Base-by-base conservation (phyloP, 2,113 vertebrate species). In the Chionodraco myersi region DNA sequence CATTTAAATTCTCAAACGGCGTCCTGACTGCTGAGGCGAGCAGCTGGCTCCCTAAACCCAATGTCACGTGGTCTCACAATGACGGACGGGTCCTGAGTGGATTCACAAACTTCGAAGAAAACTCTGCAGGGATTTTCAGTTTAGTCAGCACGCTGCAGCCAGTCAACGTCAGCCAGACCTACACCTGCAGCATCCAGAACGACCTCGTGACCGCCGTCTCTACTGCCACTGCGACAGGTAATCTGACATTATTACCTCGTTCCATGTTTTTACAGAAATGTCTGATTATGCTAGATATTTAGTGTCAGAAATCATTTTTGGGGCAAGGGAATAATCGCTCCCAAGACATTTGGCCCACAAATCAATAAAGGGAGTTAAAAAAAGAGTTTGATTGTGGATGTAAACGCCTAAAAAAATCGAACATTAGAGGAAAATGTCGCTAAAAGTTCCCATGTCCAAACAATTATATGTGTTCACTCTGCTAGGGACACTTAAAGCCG, bases 21-120 rank as follows among this genome's bases (percentile, higher is more conserved):
- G 16, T 5, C 59, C 61, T 93, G 78, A 23, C 12, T 1, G 85
- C 87, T 0, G 15, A 47, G 59, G 90, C 91, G 0, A 48, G 13
- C 53, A 57, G 76, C 5, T 93, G 92, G 92, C 74, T 76, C 56
- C 92, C 91, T 2, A 57, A 67, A 30, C 92, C 92, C 0, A 68
- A 13, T 0, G 66, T 90, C 10, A 89, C 36, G 0, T 93, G 92
- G 91, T 10, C 18, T 4, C 45, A 76, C 80, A 3, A 11, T 0
- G 34, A 18, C 0, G 75, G 62, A 10, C 23, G 12, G 0, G 26
- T 61, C 0, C 77, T 92, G 66, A 7, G 6, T 0, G 88, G 62
- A 4, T 77, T 0, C 49, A 87, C 89, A 0, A 77, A 0, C 36
- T 48, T 86, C 6, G n/a, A 13, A 0, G 0, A 34, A 0, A 68